phyloP scores from a whole-genome alignment of 2,113 vertebrate genomes.

The Pseudorasbora parva region DNA sequence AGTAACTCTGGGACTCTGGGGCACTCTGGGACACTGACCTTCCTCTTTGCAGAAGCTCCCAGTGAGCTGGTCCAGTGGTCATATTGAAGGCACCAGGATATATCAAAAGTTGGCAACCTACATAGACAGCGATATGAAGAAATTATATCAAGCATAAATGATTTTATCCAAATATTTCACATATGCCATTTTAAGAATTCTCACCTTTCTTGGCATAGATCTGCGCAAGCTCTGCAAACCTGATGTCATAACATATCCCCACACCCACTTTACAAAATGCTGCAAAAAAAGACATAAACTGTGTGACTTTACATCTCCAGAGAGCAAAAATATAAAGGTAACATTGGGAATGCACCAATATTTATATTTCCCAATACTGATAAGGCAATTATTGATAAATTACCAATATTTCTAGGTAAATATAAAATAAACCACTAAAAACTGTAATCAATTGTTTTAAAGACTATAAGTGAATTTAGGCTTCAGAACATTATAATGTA shows the following conservation, averaged over 20 bases:
- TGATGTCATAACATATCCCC: conserved; percentile 96
- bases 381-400: not conserved
- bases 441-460: not conserved
- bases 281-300: conserved; percentile 60
- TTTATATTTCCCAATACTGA: not conserved
- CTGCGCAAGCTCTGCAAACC: conserved; percentile 95
- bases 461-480: too few species aligned
- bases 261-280: conserved; percentile 95
- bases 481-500: too few species aligned
- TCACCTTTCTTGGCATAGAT: conserved; percentile 89
- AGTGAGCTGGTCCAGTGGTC: conserved; percentile 96
- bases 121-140: not conserved
- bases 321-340: conserved; percentile 2
- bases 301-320: not conserved
- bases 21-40: conserved; percentile 79
- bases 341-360: not conserved
- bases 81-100: conserved; percentile 97
- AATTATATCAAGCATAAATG: not conserved
- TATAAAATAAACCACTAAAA: not conserved
- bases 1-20: too few species aligned
- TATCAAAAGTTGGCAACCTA: conserved; percentile 92
- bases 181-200: not conserved
- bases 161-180: not conserved
- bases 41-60: conserved; percentile 93
- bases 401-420: not conserved